Evolutionary conservation across 2,113 vertebrate species (phyloP).

Genomic region (Amphilophus citrinellus): DNA sequence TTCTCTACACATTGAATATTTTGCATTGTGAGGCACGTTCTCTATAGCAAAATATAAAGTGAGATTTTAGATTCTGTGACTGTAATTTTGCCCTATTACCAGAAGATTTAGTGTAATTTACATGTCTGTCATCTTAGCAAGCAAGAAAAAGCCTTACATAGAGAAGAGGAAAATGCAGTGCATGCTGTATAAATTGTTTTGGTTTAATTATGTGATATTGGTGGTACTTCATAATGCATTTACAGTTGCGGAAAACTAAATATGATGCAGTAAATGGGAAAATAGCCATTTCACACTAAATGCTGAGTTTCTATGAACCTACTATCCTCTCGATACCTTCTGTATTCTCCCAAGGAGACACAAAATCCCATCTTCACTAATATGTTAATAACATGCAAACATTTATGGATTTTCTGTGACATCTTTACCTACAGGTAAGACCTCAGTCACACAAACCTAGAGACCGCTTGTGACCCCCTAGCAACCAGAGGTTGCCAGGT

Average conservation of each 20-base stretch:
- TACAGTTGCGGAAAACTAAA: background rate
- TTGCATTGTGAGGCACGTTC: background rate
- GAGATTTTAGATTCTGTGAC: background rate
- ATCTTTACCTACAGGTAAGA: background rate
- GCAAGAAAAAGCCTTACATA: rapidly evolving
- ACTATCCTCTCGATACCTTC: background rate
- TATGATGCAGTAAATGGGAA: background rate
- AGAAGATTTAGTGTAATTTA: rapidly evolving
- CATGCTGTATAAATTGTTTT: background rate
- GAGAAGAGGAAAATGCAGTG: background rate
- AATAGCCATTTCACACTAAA: background rate
- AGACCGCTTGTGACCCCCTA: background rate
- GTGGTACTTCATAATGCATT: background rate
- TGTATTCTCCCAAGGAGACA: background rate
- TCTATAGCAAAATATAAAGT: background rate
- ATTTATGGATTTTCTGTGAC: background rate
- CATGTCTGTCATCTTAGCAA: background rate
- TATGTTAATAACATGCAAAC: background rate
- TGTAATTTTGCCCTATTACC: background rate
- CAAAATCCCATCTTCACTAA: background rate
- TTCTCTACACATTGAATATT: background rate
- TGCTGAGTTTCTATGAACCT: background rate
- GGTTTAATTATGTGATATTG: background rate
- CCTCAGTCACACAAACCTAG: background rate
- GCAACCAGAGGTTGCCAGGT: too few species aligned